A percentile compares a stretch with the other conserved stretches of the same genome.
Conservation (phyloP, 2,888 invertebrate genomes). For the Microplitis manilae region DNA sequence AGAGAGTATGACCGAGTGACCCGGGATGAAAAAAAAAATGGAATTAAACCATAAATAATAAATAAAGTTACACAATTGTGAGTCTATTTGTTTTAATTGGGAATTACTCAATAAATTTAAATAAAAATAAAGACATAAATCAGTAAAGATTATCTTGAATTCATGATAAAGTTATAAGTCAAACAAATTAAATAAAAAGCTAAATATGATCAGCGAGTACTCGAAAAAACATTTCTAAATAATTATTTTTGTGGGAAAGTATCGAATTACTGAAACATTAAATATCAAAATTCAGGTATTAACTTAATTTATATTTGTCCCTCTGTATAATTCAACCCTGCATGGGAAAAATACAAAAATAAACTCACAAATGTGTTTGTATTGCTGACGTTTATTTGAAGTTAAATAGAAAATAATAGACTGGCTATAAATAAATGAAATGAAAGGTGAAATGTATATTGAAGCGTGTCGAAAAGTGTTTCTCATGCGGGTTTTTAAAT, state of each 20-base stretch:
- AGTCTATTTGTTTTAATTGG: neutral
- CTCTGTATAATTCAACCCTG: neutral
- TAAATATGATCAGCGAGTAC: neutral
- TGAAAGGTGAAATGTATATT: neutral
- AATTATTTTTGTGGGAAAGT: neutral
- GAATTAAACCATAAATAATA: neutral
- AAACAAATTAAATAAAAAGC: neutral
- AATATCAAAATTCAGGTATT: neutral
- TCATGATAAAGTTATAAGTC: neutral
- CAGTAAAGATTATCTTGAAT: neutral
- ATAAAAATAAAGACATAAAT: neutral
- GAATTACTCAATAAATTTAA: neutral
- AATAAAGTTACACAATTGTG: neutral
- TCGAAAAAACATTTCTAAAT: neutral
- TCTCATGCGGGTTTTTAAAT: slow-evolving; percentile 32
- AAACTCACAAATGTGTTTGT: slow-evolving; percentile 3
- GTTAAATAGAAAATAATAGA: neutral
- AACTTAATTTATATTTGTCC: neutral
- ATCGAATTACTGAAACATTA: neutral
- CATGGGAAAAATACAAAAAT: neutral
- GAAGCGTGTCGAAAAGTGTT: slow-evolving; percentile 15
- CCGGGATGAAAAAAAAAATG: neutral
- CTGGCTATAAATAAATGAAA: slow-evolving; percentile 6
- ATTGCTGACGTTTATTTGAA: neutral
- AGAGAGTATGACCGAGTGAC: slow-evolving; percentile 11